A percentile compares a stretch with the other conserved stretches of the same genome.
phyloP scores from a whole-genome alignment of 2,113 vertebrate species.

The Cettia cetti region DNA sequence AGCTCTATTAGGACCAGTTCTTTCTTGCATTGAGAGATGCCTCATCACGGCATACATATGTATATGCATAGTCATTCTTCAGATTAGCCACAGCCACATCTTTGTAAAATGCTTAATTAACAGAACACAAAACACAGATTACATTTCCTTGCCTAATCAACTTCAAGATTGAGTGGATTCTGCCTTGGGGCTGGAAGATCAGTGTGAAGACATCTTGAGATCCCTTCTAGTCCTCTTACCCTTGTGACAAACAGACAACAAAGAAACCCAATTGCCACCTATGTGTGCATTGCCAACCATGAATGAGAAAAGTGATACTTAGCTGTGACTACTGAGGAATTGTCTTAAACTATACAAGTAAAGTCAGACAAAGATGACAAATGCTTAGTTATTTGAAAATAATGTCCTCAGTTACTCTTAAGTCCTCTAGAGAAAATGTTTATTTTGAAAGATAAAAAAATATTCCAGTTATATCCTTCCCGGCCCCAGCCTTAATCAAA shows the following conservation, averaged over 20 bases:
- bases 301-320: neutral
- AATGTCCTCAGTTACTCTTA: neutral
- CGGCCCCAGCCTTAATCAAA: neutral
- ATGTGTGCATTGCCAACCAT: neutral
- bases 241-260: slow-evolving; percentile 21
- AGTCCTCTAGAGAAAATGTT: neutral
- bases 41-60: neutral
- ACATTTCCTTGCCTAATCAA: slow-evolving; percentile 38
- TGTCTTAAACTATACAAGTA: neutral
- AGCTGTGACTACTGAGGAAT: neutral
- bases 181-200: slow-evolving; percentile 26
- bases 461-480: neutral
- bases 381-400: neutral
- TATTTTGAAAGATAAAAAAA: neutral
- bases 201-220: slow-evolving; percentile 27
- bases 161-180: slow-evolving; percentile 42
- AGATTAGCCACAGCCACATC: slow-evolving; percentile 50
- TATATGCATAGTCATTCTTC: slow-evolving; percentile 58
- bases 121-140: slow-evolving; percentile 53
- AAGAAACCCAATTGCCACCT: neutral
- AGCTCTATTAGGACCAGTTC: neutral
- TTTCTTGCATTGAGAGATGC: slow-evolving; percentile 13
- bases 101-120: slow-evolving; percentile 58
- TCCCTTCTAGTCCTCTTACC: neutral
- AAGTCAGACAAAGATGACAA: neutral